These are phyloP conservation scores for Oceanodroma leucorhoa DNA, from an alignment of 2,797 vertebrate genomes.

Conservation along the genomic window DNA sequence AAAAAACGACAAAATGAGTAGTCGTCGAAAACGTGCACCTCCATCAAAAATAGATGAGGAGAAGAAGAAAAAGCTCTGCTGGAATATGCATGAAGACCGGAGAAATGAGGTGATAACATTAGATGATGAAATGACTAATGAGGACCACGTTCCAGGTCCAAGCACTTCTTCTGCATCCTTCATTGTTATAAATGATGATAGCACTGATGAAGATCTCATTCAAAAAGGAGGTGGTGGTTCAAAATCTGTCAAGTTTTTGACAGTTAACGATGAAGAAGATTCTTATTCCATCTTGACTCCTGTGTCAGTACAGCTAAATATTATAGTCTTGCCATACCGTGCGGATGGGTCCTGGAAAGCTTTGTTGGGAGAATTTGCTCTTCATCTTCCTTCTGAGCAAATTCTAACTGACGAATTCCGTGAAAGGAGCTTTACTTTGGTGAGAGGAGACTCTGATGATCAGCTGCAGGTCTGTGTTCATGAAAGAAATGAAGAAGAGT, in stretches of 20 bases:
- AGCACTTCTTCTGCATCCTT: constrained; percentile 54
- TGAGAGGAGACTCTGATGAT: constrained; percentile 68
- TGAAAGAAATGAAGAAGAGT: constrained; percentile 61
- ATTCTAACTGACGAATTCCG: constrained; percentile 64
- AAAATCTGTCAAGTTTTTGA: constrained; percentile 33
- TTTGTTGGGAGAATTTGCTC: constrained; percentile 85
- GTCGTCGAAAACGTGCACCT: constrained; percentile 86
- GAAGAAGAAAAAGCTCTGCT: constrained; percentile 84
- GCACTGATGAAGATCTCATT: constrained; percentile 36
- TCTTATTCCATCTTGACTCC: constrained; percentile 63
- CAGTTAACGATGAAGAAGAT: constrained; percentile 59
- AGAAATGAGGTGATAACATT: constrained; percentile 61
- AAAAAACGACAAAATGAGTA: constrained; percentile 82
- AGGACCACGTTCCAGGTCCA: constrained; percentile 36
- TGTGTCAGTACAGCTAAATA: constrained; percentile 68
- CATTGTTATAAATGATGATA: constrained; percentile 51
- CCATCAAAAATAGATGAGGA: constrained; percentile 89
- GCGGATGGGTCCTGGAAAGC: constrained; percentile 81
- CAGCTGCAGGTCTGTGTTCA: constrained; percentile 81
- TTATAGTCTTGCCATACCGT: constrained; percentile 73
- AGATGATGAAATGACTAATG: constrained; percentile 48
- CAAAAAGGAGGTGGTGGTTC: constrained; percentile 14
- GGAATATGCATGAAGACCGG: constrained; percentile 95
- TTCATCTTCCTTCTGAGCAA: constrained; percentile 70
- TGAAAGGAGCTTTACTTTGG: constrained; percentile 78